A percentile compares a stretch with the other conserved stretches of the same genome.
phyloP scores from a whole-genome alignment of 2,113 vertebrate genomes.

The Camelus dromedarius region DNA sequence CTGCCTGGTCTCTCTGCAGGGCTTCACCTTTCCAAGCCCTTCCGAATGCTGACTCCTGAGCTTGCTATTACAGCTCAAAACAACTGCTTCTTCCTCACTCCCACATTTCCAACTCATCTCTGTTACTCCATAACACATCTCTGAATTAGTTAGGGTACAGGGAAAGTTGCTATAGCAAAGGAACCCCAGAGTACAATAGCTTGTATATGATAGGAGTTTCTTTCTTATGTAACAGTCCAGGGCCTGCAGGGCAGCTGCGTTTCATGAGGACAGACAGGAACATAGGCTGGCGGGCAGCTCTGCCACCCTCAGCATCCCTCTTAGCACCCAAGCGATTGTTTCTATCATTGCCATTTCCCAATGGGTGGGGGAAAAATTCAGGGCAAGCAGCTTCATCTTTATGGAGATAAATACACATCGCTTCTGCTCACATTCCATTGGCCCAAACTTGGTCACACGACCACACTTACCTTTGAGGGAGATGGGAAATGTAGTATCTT shows the following conservation, averaged over 20 bases:
- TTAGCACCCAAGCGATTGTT: neutral
- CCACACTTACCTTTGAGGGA: neutral
- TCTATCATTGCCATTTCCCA: neutral
- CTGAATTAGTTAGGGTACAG: neutral
- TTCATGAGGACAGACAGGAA: neutral
- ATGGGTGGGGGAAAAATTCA: neutral
- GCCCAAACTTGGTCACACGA: neutral
- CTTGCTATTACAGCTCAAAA: neutral
- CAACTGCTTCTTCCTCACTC: neutral
- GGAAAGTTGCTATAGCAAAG: neutral
- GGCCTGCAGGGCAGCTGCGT: neutral
- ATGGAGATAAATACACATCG: neutral
- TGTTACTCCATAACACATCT: neutral
- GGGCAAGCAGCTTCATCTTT: conserved; percentile 10
- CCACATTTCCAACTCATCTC: neutral
- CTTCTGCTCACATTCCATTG: neutral
- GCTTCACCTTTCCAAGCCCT: neutral
- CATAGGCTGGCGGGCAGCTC: neutral
- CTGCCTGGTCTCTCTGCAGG: neutral
- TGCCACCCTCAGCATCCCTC: neutral
- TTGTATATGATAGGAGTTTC: neutral
- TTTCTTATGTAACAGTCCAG: neutral
- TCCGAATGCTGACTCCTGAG: neutral
- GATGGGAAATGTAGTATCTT: neutral
- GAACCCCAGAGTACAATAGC: neutral